Evolutionary conservation across 2,888 invertebrate species (phyloP), one percentile per base, ranked within the genome.

Genomic region (Euspilapteryx auroguttella): DNA sequence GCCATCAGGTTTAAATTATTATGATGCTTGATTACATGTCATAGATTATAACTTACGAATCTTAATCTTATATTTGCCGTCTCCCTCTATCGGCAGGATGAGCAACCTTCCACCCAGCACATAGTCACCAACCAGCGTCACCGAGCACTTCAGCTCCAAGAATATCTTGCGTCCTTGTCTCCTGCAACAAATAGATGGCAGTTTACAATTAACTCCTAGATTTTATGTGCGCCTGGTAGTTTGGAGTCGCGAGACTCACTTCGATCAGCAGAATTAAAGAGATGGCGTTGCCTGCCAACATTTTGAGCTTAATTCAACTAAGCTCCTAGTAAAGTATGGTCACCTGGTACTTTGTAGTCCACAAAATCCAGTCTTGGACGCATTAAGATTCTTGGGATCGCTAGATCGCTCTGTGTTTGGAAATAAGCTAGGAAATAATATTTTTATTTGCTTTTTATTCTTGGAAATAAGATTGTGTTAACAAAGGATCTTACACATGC

Each of bases 61-160:
- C 21, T 52, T 55, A 24, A 71, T 69, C 35, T 47, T 49, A 40
- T 66, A 73, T 45, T 37, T 56, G 14, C 75, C 73, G 2, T 48
- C 37, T 0, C 73, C 75, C 21, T 61, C 37, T 9, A 75, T 56
- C 4, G 57, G 54, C 38, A 73, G 39, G 24, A 69, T 32, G 22
- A 73, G 54, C 21, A 75, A 51, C 24, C 41, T 37, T 1, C 75
- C 75, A 0, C 54, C 50, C 8, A 75, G 53, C 2, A 38, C 49
- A 43, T 75, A 75, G 45, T 69, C 49, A 0, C 75, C 73, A 1
- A 39, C 32, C 42, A 73, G 39, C 12, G 41, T 39, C 31, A 63
- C 54, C 0, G 65, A 62, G 34, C 73, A 69, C 34, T 52, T 55
- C 30, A 69, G 36, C 13, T 56, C 53, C 11, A 71, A n/a, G 14